Conservation (phyloP, 2,113 vertebrate species). For the Eurypyga helias region DNA sequence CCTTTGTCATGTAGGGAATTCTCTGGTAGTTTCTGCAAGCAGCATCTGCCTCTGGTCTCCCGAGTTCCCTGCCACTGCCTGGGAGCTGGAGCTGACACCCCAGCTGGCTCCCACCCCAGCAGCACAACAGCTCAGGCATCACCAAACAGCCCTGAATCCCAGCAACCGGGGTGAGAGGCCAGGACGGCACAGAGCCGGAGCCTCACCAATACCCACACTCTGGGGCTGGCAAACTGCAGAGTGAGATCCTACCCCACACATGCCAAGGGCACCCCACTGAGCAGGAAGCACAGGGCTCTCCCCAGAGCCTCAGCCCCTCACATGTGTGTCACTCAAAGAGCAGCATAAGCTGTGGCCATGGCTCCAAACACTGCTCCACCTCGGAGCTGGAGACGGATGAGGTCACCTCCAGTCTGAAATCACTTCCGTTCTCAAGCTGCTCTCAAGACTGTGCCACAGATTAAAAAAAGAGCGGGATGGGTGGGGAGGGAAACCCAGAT, state of each 20-base stretch:
- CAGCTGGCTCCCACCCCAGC: not conserved
- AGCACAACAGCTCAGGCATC: not conserved
- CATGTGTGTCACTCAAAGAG: not conserved
- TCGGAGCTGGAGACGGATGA: conserved; percentile 40
- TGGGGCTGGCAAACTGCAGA: not conserved
- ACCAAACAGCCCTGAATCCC: not conserved
- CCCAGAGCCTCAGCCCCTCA: not conserved
- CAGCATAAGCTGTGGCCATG: not conserved
- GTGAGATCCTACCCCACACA: accelerated
- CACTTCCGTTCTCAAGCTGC: conserved; percentile 43
- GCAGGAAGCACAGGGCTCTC: not conserved
- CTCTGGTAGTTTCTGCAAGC: not conserved
- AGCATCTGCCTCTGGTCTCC: not conserved
- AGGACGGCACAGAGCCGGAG: not conserved
- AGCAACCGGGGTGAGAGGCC: accelerated
- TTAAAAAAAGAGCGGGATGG: not conserved
- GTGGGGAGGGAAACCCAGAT: conserved; percentile 39
- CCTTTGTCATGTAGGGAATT: not conserved
- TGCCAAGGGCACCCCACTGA: not conserved
- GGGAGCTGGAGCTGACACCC: not conserved
- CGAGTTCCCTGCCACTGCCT: not conserved
- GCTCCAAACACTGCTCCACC: conserved; percentile 3
- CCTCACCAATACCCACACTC: not conserved
- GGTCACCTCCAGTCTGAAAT: conserved; percentile 59
- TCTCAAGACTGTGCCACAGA: not conserved